Conservation (phyloP, 2,888 invertebrate genomes). For the Epinotia brunnichana region DNA sequence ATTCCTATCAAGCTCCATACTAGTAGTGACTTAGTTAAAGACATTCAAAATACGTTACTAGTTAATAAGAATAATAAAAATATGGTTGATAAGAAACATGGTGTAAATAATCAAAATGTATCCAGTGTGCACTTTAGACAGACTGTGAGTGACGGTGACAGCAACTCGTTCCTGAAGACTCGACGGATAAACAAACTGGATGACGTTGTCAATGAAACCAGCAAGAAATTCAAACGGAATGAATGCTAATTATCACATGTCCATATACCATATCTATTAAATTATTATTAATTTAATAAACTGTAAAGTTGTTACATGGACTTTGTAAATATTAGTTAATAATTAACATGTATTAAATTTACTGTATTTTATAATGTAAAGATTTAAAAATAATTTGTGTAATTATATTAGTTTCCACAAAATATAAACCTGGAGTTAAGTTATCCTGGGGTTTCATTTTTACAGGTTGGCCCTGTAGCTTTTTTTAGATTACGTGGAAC, state of each 20-base stretch:
- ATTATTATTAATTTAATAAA: slow-evolving; percentile 77
- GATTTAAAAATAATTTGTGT: slow-evolving; percentile 72
- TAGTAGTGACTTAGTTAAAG: slow-evolving; percentile 79
- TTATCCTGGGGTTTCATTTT: slow-evolving; percentile 45
- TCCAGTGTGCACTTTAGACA: slow-evolving; percentile 77
- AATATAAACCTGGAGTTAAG: slow-evolving; percentile 70
- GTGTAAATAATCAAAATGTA: slow-evolving; percentile 80
- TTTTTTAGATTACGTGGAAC: too few relatives aligned
- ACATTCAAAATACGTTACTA: slow-evolving; percentile 80
- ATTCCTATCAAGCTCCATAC: slow-evolving; percentile 76
- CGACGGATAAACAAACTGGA: slow-evolving; percentile 76
- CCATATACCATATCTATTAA: slow-evolving; percentile 73
- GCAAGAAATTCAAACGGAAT: slow-evolving; percentile 79
- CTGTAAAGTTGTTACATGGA: slow-evolving; percentile 75
- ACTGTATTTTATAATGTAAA: slow-evolving; percentile 80
- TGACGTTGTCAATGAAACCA: slow-evolving; percentile 72
- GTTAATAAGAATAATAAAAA: slow-evolving; percentile 79
- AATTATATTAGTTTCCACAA: slow-evolving; percentile 76
- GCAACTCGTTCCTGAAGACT: slow-evolving; percentile 73
- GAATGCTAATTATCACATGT: slow-evolving; percentile 73
- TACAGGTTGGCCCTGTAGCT: neutral
- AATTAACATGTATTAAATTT: slow-evolving; percentile 77
- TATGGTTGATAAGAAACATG: slow-evolving; percentile 79
- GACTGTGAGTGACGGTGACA: slow-evolving; percentile 75
- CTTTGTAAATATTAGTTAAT: slow-evolving; percentile 81